phyloP scores from a whole-genome alignment of 2,797 vertebrate species.

The Myiotriccus ornatus region DNA sequence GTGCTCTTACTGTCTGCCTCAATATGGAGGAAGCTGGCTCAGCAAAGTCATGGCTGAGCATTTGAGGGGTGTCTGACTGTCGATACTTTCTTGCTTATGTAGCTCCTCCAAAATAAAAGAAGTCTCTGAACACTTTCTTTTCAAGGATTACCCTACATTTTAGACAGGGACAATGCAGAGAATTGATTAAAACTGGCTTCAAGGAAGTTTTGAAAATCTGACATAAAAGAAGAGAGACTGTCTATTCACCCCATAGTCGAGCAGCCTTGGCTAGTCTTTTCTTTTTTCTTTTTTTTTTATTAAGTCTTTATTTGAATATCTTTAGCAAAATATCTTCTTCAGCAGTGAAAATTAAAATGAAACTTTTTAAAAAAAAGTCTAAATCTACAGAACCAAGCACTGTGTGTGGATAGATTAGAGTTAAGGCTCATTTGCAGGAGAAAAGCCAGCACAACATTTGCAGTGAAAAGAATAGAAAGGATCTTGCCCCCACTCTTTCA shows the following conservation, averaged over 20 bases:
- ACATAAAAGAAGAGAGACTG: background rate
- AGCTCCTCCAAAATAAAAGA: background rate
- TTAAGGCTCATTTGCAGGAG: slow-evolving; percentile 46
- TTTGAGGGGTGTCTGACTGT: background rate
- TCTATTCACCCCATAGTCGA: background rate
- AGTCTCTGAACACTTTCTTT: background rate
- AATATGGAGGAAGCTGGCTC: background rate
- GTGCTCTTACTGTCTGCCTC: background rate
- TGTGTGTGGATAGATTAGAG: slow-evolving; percentile 10
- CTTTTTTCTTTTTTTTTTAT: background rate
- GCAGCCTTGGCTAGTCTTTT: background rate
- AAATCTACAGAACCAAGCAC: background rate
- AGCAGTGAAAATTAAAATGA: slow-evolving; percentile 57
- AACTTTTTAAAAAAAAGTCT: background rate
- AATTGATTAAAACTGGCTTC: background rate
- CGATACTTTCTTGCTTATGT: background rate
- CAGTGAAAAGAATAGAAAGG: slow-evolving; percentile 22
- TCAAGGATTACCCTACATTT: background rate
- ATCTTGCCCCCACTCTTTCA: slow-evolving; percentile 19
- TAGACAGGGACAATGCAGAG: background rate
- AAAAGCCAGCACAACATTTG: slow-evolving; percentile 43
- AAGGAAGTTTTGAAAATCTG: slow-evolving; percentile 26
- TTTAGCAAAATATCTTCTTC: slow-evolving; percentile 11
- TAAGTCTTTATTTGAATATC: slow-evolving; percentile 22
- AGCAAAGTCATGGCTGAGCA: background rate